phyloP scores from a whole-genome alignment of 2,113 vertebrate species.

The Merops nubicus region DNA sequence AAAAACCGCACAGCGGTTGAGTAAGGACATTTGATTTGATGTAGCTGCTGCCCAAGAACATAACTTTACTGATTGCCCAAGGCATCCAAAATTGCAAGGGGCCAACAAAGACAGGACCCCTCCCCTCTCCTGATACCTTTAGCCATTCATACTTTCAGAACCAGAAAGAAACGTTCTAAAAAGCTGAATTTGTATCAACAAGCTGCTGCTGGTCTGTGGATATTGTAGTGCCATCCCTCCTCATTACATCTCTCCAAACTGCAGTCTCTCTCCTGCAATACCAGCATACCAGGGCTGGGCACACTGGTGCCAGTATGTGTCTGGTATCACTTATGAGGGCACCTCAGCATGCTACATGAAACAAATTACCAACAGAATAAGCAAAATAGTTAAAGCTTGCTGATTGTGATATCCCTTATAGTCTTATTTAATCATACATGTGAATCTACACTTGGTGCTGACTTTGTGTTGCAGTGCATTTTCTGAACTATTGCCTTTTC shows the following conservation, averaged over 20 bases:
- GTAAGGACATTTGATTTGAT: background rate
- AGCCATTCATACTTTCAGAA: background rate
- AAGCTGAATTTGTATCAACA: fast-evolving
- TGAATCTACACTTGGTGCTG: background rate
- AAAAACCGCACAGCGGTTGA: background rate
- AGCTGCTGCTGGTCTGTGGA: background rate
- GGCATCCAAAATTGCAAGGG: fast-evolving
- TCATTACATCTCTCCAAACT: background rate
- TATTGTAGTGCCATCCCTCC: background rate
- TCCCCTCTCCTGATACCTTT: background rate
- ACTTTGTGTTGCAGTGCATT: background rate
- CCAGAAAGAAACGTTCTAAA: background rate
- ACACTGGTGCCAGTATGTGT: fast-evolving
- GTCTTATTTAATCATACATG: background rate
- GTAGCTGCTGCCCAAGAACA: background rate
- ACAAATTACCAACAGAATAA: background rate
- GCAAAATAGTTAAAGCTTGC: background rate
- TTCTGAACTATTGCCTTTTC: background rate
- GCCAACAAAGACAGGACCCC: fast-evolving
- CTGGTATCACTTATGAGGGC: background rate
- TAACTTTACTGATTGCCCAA: background rate
- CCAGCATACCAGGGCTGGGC: background rate
- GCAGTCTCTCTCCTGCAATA: background rate
- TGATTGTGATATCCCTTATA: background rate
- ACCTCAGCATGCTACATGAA: background rate